These are phyloP conservation scores for Salvator merianae DNA, from an alignment of 2,113 vertebrate species.

Conservation along the genomic window DNA sequence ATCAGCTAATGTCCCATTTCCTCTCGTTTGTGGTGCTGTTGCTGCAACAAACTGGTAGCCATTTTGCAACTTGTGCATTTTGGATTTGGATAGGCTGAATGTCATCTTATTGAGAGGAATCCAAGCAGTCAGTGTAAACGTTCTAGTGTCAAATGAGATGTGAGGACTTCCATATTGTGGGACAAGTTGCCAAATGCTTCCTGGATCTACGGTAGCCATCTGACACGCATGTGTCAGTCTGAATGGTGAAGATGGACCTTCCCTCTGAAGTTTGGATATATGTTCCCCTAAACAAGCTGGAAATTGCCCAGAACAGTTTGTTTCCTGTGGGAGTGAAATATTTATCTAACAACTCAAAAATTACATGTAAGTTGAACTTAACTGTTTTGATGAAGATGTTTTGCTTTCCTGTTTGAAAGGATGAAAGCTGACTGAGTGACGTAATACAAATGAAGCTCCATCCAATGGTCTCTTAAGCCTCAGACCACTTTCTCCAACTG, in stretches of 20 bases:
- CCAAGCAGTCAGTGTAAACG: not conserved
- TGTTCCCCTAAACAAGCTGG: not conserved
- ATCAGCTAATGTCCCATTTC: not conserved
- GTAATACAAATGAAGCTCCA: not conserved
- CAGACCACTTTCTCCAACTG: not conserved
- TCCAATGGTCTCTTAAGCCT: not conserved
- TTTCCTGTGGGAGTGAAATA: not conserved
- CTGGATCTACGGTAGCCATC: conserved; percentile 4
- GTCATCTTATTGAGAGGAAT: conserved; percentile 22
- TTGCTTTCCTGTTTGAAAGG: not conserved
- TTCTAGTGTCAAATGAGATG: not conserved
- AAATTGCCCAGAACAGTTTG: not conserved
- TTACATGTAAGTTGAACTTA: not conserved
- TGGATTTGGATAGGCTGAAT: conserved; percentile 32
- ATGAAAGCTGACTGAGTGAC: not conserved
- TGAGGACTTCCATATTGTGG: conserved; percentile 19
- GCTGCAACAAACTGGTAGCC: conserved; percentile 34
- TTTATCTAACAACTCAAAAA: not conserved
- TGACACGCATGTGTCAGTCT: fast-evolving
- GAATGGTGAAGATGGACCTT: not conserved
- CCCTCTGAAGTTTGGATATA: not conserved
- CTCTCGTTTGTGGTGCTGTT: conserved; percentile 3
- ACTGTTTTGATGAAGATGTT: not conserved
- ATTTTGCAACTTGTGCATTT: conserved; percentile 19
- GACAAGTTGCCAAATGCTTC: not conserved